Conservation (phyloP, 2,113 vertebrate genomes). For the Rynchops niger region DNA sequence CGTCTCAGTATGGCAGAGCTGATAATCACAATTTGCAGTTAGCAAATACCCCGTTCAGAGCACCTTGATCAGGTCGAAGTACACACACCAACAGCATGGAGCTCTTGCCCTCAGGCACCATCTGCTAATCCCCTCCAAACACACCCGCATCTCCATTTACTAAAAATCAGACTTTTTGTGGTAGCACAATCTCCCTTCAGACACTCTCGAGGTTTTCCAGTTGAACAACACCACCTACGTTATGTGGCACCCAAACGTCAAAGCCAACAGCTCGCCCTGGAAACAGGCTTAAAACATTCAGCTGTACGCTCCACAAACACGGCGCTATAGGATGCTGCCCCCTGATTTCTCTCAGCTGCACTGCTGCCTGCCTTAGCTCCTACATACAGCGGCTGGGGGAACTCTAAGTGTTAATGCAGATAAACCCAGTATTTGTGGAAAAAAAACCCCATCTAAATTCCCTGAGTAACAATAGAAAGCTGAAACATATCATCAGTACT, state of each 20-base stretch:
- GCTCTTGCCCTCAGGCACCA: neutral
- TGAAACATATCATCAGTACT: neutral
- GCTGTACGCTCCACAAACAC: neutral
- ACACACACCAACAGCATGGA: neutral
- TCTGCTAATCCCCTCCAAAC: neutral
- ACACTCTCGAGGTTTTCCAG: neutral
- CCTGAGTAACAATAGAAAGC: neutral
- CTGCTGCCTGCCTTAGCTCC: neutral
- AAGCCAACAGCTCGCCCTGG: neutral
- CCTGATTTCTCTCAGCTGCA: neutral
- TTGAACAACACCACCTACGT: neutral
- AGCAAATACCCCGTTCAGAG: neutral
- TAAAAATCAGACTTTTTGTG: neutral
- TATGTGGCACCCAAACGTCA: neutral
- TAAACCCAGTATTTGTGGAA: neutral
- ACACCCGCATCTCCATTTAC: neutral
- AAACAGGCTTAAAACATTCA: neutral
- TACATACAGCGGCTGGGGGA: neutral
- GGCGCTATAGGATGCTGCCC: neutral
- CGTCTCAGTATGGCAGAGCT: neutral
- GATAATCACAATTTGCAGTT: neutral
- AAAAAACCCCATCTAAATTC: neutral
- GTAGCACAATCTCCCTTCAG: neutral
- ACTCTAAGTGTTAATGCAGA: neutral
- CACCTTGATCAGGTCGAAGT: neutral